These are phyloP conservation scores for Charanyca ferruginea DNA, from an alignment of 2,888 invertebrate genomes.

Conservation along the genomic window DNA sequence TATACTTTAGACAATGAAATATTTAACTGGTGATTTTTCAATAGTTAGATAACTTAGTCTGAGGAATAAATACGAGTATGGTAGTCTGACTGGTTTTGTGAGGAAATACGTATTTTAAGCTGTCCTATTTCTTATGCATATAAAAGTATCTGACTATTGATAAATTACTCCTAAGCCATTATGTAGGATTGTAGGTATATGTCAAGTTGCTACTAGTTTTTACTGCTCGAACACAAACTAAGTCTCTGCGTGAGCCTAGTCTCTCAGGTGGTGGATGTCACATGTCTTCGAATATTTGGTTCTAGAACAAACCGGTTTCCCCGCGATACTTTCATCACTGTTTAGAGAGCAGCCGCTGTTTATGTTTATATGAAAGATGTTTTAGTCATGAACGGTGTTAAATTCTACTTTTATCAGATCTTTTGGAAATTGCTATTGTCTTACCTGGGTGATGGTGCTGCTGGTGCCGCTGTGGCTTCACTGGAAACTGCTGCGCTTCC, in stretches of 20 bases:
- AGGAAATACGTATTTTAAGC: too few species aligned
- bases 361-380: not conserved
- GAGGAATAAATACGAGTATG: too few species aligned
- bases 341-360: not conserved
- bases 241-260: not conserved
- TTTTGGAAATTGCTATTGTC: not conserved
- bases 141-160: not conserved
- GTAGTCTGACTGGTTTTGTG: too few species aligned
- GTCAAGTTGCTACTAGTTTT: not conserved
- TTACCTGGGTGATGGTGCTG: conserved; percentile 75
- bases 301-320: not conserved
- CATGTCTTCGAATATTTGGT: not conserved
- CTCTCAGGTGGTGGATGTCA: not conserved
- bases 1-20: not conserved
- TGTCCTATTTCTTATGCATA: not conserved
- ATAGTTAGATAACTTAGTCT: too few species aligned
- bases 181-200: not conserved
- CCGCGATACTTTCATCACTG: not conserved
- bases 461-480: conserved; percentile 71
- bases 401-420: too few species aligned
- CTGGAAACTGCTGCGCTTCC: conserved; percentile 75
- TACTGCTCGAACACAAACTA: not conserved
- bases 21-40: too few species aligned
- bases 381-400: not conserved
- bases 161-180: not conserved